Evolutionary conservation across 2,797 vertebrate genomes (phyloP).

Genomic region (Menidia menidia): DNA sequence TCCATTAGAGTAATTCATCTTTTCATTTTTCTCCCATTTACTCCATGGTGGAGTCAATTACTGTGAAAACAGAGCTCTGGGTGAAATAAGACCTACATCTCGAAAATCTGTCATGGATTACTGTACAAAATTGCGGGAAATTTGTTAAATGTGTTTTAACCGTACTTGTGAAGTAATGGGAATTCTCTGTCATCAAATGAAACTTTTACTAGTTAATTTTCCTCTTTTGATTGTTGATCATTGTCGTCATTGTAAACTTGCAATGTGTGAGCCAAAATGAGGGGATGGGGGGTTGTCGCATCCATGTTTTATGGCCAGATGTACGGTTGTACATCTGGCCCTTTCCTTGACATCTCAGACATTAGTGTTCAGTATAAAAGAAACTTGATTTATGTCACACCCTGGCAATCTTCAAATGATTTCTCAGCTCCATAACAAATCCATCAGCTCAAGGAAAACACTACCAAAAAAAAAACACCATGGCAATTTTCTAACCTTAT

Average conservation of each 20-base stretch:
- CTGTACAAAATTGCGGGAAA: constrained; percentile 16
- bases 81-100: constrained; percentile 66
- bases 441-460: constrained; percentile 53
- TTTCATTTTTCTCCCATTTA: constrained; percentile 82
- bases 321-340: too few relatives aligned
- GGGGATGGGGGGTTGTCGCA: neutral
- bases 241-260: neutral
- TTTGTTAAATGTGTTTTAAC: constrained; percentile 19
- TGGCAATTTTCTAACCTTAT: constrained; percentile 43
- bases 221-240: neutral
- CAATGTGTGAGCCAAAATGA: neutral
- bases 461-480: constrained; percentile 21
- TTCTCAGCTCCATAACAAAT: constrained; percentile 56
- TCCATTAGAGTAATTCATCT: constrained; percentile 81
- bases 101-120: constrained; percentile 48
- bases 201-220: constrained; percentile 1
- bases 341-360: constrained; percentile 17
- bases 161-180: constrained; percentile 17
- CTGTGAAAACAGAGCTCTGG: constrained; percentile 57
- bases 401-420: constrained; percentile 48
- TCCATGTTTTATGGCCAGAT: constrained; percentile 6
- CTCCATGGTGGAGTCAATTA: constrained; percentile 79
- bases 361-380: constrained; percentile 62
- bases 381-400: constrained; percentile 56
- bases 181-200: constrained; percentile 9